A percentile compares a stretch with the other conserved stretches of the same genome.
Conservation (phyloP, 2,113 vertebrate genomes). For the Ploceus nigricollis region DNA sequence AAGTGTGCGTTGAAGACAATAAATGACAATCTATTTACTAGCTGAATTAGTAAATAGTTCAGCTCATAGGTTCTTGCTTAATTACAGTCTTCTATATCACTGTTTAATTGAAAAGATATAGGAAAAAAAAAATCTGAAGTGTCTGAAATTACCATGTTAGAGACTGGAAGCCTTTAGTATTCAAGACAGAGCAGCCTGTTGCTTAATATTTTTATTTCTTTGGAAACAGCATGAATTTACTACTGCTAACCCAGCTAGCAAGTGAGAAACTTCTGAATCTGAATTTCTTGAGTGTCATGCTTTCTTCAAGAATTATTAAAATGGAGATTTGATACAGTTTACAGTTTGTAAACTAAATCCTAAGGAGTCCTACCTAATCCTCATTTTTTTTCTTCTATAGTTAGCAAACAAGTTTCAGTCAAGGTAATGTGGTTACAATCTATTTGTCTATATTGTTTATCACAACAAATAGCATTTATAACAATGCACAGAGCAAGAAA, state of each 20-base stretch:
- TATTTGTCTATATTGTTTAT: conserved; percentile 46
- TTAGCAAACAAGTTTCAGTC: background rate
- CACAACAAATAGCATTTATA: conserved; percentile 41
- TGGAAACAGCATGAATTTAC: background rate
- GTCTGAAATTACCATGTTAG: background rate
- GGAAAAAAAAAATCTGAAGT: background rate
- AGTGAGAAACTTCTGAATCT: conserved; percentile 18
- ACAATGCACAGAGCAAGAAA: conserved; percentile 8
- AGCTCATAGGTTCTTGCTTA: conserved; percentile 51
- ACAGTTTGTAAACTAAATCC: conserved; percentile 58
- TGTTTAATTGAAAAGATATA: conserved; percentile 39
- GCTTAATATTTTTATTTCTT: background rate
- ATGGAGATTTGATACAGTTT: conserved; percentile 54
- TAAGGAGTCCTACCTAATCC: conserved; percentile 45
- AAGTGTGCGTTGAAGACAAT: conserved; percentile 36
- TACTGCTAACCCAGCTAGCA: background rate
- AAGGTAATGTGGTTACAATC: conserved; percentile 27
- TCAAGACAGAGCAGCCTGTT: conserved; percentile 17
- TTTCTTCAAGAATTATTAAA: conserved; percentile 37
- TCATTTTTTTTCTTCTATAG: background rate
- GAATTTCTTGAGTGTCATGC: background rate
- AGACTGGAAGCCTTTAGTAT: conserved; percentile 3
- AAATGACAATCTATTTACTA: conserved; percentile 48
- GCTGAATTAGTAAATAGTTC: conserved; percentile 63
- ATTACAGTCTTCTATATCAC: conserved; percentile 35